Conservation (phyloP, 2,113 vertebrate species). For the Pachypanchax playfairii region DNA sequence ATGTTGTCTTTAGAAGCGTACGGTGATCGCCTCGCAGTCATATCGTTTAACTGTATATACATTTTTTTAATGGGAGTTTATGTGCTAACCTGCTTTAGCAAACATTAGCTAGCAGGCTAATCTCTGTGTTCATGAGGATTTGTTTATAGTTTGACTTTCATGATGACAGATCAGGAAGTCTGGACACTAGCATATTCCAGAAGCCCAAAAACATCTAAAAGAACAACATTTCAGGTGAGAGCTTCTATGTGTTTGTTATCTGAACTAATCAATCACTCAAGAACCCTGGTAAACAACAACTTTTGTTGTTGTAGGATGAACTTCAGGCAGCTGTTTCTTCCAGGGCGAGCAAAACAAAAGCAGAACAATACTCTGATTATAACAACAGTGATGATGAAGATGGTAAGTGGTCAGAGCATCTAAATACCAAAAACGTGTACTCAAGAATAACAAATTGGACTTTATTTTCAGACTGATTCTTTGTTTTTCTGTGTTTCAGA, state of each 20-base stretch:
- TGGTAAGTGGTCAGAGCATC: conserved; percentile 48
- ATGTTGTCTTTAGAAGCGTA: neutral
- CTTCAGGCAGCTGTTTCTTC: conserved; percentile 81
- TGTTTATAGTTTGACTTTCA: conserved; percentile 19
- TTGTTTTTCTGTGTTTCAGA: conserved; percentile 11
- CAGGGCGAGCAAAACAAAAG: conserved; percentile 70
- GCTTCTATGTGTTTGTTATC: neutral
- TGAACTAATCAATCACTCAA: too few relatives aligned
- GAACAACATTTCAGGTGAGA: conserved; percentile 88
- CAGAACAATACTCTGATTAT: conserved; percentile 73
- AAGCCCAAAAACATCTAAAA: conserved; percentile 84
- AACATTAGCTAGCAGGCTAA: conserved; percentile 50
- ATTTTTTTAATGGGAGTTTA: neutral
- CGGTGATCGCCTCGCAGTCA: too few relatives aligned
- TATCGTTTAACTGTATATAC: too few relatives aligned
- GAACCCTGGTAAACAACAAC: neutral
- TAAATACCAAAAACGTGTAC: neutral
- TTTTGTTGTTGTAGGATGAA: conserved; percentile 79
- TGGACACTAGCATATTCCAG: conserved; percentile 82
- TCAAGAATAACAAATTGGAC: neutral
- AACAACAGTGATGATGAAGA: conserved; percentile 85
- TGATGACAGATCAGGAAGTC: conserved; percentile 72
- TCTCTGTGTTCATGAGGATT: neutral
- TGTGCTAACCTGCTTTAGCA: neutral
- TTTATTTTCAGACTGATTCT: neutral